A percentile compares a stretch with the other conserved stretches of the same genome.
Conservation (phyloP, 2,797 vertebrate species). For the Echeneis naucrates region DNA sequence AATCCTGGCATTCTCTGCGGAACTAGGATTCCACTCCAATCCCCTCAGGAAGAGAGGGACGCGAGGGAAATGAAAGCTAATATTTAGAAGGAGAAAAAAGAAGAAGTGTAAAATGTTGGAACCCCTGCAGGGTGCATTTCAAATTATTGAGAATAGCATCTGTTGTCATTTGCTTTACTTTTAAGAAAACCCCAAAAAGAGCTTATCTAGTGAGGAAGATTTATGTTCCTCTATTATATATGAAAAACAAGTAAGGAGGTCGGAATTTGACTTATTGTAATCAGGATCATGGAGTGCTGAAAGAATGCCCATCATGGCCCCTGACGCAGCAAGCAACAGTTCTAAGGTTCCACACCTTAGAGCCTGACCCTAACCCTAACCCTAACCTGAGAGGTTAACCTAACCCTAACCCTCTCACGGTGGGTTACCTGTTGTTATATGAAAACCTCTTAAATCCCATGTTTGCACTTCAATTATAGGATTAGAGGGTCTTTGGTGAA, state of each 20-base stretch:
- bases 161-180: slow-evolving; percentile 1
- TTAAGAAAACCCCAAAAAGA: neutral
- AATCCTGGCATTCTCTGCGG: slow-evolving; percentile 18
- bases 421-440: slow-evolving; percentile 23
- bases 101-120: neutral
- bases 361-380: no score
- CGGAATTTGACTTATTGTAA: slow-evolving; percentile 14
- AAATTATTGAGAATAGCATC: slow-evolving; percentile 9
- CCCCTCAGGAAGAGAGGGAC: neutral
- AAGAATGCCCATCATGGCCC: slow-evolving; percentile 33
- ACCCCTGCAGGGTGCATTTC: slow-evolving; percentile 1
- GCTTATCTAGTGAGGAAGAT: neutral
- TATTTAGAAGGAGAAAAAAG: slow-evolving; percentile 16
- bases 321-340: neutral
- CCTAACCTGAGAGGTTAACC: no score
- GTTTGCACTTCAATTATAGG: slow-evolving; percentile 29
- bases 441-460: slow-evolving; percentile 18
- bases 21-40: slow-evolving; percentile 19
- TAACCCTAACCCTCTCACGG: slow-evolving; percentile 11
- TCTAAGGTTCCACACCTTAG: slow-evolving; percentile 30
- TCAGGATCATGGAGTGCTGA: slow-evolving; percentile 26
- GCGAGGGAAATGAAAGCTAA: slow-evolving; percentile 19
- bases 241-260: neutral
- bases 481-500: slow-evolving; percentile 7
- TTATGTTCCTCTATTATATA: no score